phyloP scores from a whole-genome alignment of 2,797 vertebrate genomes.

The Lophius americanus region DNA sequence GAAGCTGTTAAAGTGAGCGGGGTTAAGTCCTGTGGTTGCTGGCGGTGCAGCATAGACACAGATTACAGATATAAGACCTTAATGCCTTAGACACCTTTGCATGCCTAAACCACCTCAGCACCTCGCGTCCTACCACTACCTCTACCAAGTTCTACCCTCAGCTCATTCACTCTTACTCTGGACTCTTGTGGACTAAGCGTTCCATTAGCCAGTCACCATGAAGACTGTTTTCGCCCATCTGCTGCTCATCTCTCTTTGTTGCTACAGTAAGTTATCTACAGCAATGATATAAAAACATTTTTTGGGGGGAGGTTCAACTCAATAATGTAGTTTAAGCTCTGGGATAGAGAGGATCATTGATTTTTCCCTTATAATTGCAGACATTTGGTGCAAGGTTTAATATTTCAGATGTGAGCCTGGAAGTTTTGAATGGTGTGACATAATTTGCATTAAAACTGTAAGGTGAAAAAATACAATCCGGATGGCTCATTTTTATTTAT shows the following conservation, averaged over 20 bases:
- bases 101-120: conserved; percentile 22
- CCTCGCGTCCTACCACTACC: conserved; percentile 6
- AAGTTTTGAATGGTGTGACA: not conserved
- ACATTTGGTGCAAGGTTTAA: not conserved
- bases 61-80: conserved; percentile 80
- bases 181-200: conserved; percentile 41
- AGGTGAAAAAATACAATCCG: not conserved
- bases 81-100: conserved; percentile 69
- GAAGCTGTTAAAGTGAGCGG: conserved; percentile 45
- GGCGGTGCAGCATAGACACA: conserved; percentile 72
- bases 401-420: not conserved
- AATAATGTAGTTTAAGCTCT: not conserved
- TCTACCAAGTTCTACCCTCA: conserved; percentile 26
- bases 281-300: not conserved
- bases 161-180: conserved; percentile 43
- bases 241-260: conserved; percentile 72
- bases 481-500: not conserved
- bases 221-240: conserved; percentile 72
- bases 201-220: conserved; percentile 64
- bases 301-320: conserved; percentile 1
- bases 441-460: not conserved
- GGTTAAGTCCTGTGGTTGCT: conserved; percentile 67
- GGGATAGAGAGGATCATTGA: conserved; percentile 2
- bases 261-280: conserved; percentile 77
- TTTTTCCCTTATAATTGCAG: not conserved